phyloP scores from a whole-genome alignment of 2,797 vertebrate species.

The Graptemys geographica region DNA sequence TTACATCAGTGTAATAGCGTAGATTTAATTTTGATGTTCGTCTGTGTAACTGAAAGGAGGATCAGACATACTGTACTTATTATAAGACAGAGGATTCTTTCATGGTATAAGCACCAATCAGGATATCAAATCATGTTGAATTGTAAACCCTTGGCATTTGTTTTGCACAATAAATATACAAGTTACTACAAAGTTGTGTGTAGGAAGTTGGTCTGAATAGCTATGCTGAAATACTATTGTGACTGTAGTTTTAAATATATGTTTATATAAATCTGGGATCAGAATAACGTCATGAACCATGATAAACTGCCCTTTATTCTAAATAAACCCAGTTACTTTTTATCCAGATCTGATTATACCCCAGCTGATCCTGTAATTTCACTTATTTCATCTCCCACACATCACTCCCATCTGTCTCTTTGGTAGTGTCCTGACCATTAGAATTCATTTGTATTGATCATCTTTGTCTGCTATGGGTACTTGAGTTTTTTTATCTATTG shows the following conservation, averaged over 20 bases:
- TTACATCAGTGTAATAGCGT: not conserved
- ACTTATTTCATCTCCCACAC: not conserved
- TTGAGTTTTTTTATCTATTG: not conserved
- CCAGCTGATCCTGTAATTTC: not conserved
- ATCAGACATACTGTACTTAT: not conserved
- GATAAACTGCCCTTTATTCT: not conserved
- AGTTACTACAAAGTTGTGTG: not conserved
- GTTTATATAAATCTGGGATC: not conserved
- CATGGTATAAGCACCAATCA: not conserved
- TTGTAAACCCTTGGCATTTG: not conserved
- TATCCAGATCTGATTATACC: not conserved
- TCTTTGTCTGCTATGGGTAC: not conserved
- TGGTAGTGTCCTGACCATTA: too few relatives aligned
- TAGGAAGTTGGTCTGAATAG: not conserved
- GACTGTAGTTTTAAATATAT: not conserved
- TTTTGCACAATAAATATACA: not conserved
- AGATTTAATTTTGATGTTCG: not conserved
- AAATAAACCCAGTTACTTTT: not conserved
- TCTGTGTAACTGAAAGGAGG: not conserved
- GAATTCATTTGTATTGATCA: not conserved
- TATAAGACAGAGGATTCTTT: not conserved
- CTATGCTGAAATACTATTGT: not conserved
- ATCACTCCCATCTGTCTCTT: not conserved
- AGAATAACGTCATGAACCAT: accelerated
- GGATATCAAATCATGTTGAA: not conserved